phyloP scores from a whole-genome alignment of 2,113 vertebrate species.

The Sula dactylatra region DNA sequence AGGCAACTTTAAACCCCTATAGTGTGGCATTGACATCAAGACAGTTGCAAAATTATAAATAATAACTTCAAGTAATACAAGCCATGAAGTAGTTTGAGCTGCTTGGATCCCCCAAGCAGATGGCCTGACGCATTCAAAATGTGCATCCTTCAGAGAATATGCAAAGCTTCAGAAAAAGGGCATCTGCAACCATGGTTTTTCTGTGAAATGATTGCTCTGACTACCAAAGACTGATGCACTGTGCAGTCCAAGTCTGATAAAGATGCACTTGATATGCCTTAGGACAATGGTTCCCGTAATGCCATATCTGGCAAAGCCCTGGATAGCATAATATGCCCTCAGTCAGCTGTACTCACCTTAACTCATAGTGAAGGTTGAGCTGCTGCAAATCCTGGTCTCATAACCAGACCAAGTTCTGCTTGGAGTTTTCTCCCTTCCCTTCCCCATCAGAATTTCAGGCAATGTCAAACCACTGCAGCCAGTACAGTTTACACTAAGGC shows the following conservation, averaged over 20 bases:
- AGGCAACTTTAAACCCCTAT: background rate
- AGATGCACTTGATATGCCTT: background rate
- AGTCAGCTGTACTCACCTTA: background rate
- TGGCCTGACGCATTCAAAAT: background rate
- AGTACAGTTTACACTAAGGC: background rate
- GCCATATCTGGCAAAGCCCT: background rate
- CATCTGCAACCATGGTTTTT: background rate
- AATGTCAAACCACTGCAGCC: background rate
- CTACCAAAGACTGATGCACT: background rate
- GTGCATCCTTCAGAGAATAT: background rate
- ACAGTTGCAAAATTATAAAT: slow-evolving; percentile 24
- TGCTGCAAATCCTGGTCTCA: background rate
- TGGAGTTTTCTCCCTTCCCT: background rate
- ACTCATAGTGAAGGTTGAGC: background rate
- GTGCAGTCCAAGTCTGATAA: background rate
- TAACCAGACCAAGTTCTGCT: background rate
- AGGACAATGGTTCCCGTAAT: background rate
- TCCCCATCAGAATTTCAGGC: background rate
- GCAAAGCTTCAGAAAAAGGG: background rate
- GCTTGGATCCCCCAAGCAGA: slow-evolving; percentile 38
- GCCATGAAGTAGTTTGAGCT: slow-evolving; percentile 13
- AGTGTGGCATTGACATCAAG: background rate
- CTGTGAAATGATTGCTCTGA: background rate
- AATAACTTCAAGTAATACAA: slow-evolving; percentile 9
- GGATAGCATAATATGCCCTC: background rate